phyloP scores from a whole-genome alignment of 1,140 invertebrate genomes.

The Colletes gigas region DNA sequence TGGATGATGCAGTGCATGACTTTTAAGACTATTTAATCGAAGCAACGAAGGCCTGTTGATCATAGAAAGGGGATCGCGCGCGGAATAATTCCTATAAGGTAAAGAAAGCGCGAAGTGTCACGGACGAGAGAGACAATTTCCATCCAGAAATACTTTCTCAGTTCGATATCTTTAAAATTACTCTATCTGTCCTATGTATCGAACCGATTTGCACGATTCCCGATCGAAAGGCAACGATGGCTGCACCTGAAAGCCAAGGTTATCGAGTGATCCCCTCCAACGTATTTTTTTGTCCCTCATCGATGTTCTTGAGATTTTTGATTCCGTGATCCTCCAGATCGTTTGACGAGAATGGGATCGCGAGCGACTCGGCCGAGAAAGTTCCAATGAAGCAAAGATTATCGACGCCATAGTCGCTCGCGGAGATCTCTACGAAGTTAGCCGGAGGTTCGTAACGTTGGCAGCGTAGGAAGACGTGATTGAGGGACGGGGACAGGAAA shows the following conservation, averaged over 20 bases:
- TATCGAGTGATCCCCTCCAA: not conserved
- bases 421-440: constrained; percentile 16
- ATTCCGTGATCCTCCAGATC: not conserved
- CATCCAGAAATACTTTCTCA: not conserved
- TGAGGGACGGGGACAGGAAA: constrained; percentile 24
- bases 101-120: constrained; percentile 30
- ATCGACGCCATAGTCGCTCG: too few species aligned
- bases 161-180: not conserved
- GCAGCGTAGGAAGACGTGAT: constrained; percentile 44
- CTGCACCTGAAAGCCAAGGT: not conserved
- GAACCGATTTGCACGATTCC: constrained; percentile 27
- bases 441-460: constrained; percentile 15
- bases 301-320: not conserved
- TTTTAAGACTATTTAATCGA: constrained; percentile 1
- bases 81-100: constrained; percentile 26
- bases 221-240: constrained; percentile 22
- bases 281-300: not conserved
- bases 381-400: not conserved
- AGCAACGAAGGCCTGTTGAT: not conserved
- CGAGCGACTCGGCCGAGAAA: not conserved
- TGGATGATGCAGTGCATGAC: not conserved
- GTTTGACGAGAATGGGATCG: not conserved
- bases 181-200: not conserved
- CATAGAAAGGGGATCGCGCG: not conserved
- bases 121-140: constrained; percentile 10